phyloP scores from a whole-genome alignment of 1,140 invertebrate genomes.

The Chionoecetes opilio region DNA sequence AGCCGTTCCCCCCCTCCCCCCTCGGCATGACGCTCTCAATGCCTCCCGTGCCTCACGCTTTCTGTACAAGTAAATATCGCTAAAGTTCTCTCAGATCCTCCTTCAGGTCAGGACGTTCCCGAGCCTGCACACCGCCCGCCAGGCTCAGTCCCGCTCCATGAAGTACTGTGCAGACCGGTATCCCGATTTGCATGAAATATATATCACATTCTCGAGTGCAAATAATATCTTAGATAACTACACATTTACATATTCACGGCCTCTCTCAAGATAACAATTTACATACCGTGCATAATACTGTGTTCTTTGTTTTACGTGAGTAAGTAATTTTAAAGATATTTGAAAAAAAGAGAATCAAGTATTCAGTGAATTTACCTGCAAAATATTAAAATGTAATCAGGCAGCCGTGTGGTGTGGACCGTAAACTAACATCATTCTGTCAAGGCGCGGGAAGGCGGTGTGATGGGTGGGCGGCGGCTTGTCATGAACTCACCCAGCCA shows the following conservation, averaged over 20 bases:
- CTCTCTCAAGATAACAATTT: background rate
- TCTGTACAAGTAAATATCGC: background rate
- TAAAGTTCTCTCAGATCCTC: background rate
- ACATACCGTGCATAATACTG: background rate
- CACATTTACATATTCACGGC: background rate
- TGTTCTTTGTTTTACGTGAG: slow-evolving; percentile 7
- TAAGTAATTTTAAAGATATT: background rate
- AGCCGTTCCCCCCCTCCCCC: background rate
- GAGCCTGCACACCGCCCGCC: background rate
- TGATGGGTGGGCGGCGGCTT: background rate
- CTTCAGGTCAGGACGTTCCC: too few species aligned
- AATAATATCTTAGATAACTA: slow-evolving; percentile 13
- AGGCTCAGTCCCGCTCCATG: background rate
- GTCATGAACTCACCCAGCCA: background rate
- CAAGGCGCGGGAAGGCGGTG: background rate
- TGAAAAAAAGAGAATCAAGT: background rate
- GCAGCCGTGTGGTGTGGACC: background rate
- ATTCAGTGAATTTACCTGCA: background rate
- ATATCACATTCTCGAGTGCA: slow-evolving; percentile 28
- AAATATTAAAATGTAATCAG: slow-evolving; percentile 31
- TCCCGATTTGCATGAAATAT: slow-evolving; percentile 10
- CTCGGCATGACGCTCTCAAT: background rate
- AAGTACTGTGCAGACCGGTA: slow-evolving; percentile 4
- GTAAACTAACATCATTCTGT: background rate
- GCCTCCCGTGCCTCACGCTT: background rate